Percentiles rank a stretch among this genome's conserved stretches.
These are phyloP conservation scores for Eucidaris tribuloides DNA, from an alignment of 35 echinoderm and acorn worm species.

Conservation along the genomic window DNA sequence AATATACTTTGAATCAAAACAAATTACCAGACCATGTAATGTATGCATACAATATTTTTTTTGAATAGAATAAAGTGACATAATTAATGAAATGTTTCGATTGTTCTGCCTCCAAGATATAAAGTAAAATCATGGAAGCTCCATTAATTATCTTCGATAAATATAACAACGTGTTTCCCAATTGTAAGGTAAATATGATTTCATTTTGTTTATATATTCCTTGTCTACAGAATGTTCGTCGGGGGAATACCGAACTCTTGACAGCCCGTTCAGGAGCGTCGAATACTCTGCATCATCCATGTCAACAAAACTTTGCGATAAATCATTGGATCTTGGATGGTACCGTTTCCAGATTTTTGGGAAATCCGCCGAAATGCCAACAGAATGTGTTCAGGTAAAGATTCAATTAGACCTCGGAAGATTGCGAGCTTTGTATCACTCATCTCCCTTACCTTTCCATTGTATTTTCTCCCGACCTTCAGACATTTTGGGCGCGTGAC, in stretches of 20 bases:
- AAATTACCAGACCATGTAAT: too few relatives aligned
- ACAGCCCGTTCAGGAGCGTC: conserved; percentile 59
- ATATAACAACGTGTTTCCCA: not conserved
- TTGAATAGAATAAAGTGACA: not conserved
- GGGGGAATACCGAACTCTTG: conserved; percentile 61
- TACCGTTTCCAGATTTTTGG: conserved; percentile 81
- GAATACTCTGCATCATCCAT: conserved; percentile 29
- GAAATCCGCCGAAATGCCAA: conserved; percentile 91
- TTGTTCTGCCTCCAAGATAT: not conserved
- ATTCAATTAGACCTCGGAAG: not conserved
- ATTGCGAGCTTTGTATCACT: not conserved
- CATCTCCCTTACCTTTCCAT: too few relatives aligned
- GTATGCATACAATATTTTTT: not conserved
- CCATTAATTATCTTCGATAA: too few relatives aligned
- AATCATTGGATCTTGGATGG: conserved; percentile 75
- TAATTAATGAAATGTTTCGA: not conserved
- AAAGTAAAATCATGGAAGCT: too few relatives aligned
- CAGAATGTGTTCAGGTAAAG: conserved; percentile 86
- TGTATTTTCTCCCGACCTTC: not conserved
- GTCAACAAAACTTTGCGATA: conserved; percentile 66
- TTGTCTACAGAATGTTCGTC: conserved; percentile 59
- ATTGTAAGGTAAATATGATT: not conserved
- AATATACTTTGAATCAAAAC: too few relatives aligned
- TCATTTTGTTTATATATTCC: not conserved
- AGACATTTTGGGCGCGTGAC: not conserved